Percentiles rank a stretch among this genome's conserved stretches.
These are phyloP conservation scores for Kryptopterus vitreolus DNA, from an alignment of 2,797 vertebrate species.

Conservation along the genomic window DNA sequence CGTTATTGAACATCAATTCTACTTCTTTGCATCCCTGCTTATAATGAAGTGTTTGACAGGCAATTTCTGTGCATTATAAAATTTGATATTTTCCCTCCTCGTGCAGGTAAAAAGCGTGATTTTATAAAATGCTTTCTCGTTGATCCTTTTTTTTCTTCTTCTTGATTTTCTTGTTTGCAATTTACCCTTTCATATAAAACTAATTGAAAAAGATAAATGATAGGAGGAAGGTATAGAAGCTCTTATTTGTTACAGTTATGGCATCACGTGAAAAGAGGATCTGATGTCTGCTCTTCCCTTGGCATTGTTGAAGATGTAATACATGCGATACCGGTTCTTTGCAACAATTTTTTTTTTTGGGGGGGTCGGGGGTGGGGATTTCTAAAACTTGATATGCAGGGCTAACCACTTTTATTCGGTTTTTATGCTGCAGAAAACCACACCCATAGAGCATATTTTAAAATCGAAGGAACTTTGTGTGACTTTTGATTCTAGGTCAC, in stretches of 20 bases:
- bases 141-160: neutral
- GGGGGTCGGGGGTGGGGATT: too few relatives aligned
- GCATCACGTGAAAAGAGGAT: neutral
- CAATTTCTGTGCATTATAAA: neutral
- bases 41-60: neutral
- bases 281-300: neutral
- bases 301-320: neutral
- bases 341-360: neutral
- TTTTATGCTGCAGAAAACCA: neutral
- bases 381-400: neutral
- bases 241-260: slow-evolving; percentile 1
- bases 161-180: neutral
- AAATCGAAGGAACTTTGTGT: neutral
- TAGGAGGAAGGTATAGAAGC: neutral
- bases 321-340: neutral
- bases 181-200: too few relatives aligned
- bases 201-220: neutral
- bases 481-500: neutral
- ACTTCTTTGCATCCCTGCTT: too few relatives aligned
- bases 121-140: neutral
- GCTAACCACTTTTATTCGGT: neutral
- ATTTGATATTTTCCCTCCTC: neutral
- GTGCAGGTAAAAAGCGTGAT: neutral
- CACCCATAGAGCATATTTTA: neutral
- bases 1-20: neutral